These are phyloP conservation scores for Sebastes ruberrimus DNA, from an alignment of 2,797 vertebrate species.

Conservation along the genomic window DNA sequence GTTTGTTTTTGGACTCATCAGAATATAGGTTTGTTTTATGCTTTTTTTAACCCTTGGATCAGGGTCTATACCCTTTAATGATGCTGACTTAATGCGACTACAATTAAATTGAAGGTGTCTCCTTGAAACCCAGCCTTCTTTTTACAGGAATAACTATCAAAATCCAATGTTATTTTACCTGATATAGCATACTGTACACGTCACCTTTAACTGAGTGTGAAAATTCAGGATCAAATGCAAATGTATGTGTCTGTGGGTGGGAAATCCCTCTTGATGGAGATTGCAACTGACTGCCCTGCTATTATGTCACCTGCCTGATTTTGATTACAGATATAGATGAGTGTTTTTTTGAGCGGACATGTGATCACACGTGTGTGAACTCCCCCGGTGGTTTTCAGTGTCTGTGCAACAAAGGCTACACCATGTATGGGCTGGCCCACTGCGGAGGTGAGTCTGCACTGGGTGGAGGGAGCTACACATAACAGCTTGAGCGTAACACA, in stretches of 20 bases:
- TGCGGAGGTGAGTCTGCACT: constrained; percentile 89
- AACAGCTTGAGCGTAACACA: constrained; percentile 31
- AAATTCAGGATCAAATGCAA: constrained; percentile 28
- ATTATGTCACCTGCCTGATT: constrained; percentile 70
- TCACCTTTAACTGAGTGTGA: constrained; percentile 12
- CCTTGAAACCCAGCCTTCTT: not conserved
- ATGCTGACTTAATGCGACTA: not conserved
- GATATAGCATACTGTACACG: not conserved
- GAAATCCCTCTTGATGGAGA: constrained; percentile 68
- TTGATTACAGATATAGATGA: constrained; percentile 95
- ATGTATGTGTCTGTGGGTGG: constrained; percentile 40
- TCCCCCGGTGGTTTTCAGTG: constrained; percentile 92
- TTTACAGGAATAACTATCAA: constrained; percentile 25
- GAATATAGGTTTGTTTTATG: not conserved
- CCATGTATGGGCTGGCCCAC: constrained; percentile 93
- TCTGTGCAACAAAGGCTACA: constrained; percentile 92
- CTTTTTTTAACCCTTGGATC: not conserved
- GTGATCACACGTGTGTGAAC: constrained; percentile 96
- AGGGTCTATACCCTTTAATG: not conserved
- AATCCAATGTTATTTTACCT: not conserved
- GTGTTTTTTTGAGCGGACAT: constrained; percentile 95
- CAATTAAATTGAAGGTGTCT: not conserved
- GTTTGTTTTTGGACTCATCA: not conserved
- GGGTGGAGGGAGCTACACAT: constrained; percentile 25
- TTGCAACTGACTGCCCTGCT: constrained; percentile 61